Conservation (phyloP, 2,797 vertebrate species). For the Lateolabrax maculatus region DNA sequence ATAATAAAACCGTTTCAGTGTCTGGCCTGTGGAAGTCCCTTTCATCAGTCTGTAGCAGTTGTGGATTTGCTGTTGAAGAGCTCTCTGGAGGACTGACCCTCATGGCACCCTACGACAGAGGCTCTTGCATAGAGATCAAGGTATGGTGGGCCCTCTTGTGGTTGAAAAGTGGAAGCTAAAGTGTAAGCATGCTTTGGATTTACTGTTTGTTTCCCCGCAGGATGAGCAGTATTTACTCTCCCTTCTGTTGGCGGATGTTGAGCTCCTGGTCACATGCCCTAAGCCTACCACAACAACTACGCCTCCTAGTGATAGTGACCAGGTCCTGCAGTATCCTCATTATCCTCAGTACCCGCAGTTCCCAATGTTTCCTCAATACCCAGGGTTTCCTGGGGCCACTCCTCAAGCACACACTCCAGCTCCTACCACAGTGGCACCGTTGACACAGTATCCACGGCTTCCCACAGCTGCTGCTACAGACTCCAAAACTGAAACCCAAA, state of each 20-base stretch:
- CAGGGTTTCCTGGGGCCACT: not conserved
- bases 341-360: slow-evolving; percentile 26
- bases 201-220: slow-evolving; percentile 41
- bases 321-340: slow-evolving; percentile 14
- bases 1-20: slow-evolving; percentile 34
- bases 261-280: slow-evolving; percentile 55
- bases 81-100: slow-evolving; percentile 43
- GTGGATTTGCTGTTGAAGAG: slow-evolving; percentile 37
- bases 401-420: not conserved
- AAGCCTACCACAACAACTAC: slow-evolving; percentile 6
- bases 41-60: slow-evolving; percentile 14
- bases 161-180: slow-evolving; percentile 17
- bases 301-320: slow-evolving; percentile 6
- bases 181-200: not conserved
- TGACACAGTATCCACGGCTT: slow-evolving; percentile 13
- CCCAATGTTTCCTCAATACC: slow-evolving; percentile 32
- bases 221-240: slow-evolving; percentile 48
- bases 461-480: not conserved
- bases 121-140: slow-evolving; percentile 33
- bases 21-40: slow-evolving; percentile 50
- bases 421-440: not conserved
- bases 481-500: slow-evolving; percentile 3
- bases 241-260: slow-evolving; percentile 49
- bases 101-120: slow-evolving; percentile 38
- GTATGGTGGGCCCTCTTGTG: slow-evolving; percentile 54